Evolutionary conservation across 1,140 invertebrate genomes (phyloP), one percentile per base, ranked within the genome.

Genomic region (Aphelenchoides fujianensis): DNA sequence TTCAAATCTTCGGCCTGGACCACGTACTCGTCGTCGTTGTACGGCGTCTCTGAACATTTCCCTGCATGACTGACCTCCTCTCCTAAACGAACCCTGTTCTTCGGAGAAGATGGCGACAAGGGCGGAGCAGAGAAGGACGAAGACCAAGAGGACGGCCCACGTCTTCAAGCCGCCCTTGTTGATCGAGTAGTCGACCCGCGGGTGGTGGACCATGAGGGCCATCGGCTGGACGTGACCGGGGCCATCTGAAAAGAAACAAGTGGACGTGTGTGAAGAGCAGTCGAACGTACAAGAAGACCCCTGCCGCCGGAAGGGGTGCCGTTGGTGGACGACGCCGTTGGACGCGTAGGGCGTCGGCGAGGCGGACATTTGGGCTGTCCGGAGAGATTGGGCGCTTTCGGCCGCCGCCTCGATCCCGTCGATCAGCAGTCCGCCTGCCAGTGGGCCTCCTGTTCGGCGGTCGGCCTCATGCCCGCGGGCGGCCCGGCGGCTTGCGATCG

Each of bases 91-190:
- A 70, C 73, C 31, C 23, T 74, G 71, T 35, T 75, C 73, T 28
- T 84, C 79, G 41, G 80, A 81, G 37, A 79, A 79, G 12, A 79
- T 75, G 9, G 81, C 74, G 30, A 82, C 63, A 41, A 79, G 52
- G 31, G 80, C 71, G n/a, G 77, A 80, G 54, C 78, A 79, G 23
- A 79, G 52, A 52, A 79, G 57, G 36, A 80, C 69, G 71, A 79
- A 79, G 9, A 79, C 80, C 70, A 79, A 61, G 28, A 79, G 64
- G 23, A 79, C 78, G 27, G 71, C 70, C 78, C 78, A 79, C 23
- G 63, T 53, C 5, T 57, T 69, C 27, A 79, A 32, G 12, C 78
- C 78, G 27, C 78, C 78, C 78, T 79, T 79, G 27, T 59, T 79
- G 7, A 79, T 70, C 37, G 61, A 69, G 31, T 79, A 79, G 53